Conservation (phyloP, 2,888 invertebrate species). For the Xanthia togata region DNA sequence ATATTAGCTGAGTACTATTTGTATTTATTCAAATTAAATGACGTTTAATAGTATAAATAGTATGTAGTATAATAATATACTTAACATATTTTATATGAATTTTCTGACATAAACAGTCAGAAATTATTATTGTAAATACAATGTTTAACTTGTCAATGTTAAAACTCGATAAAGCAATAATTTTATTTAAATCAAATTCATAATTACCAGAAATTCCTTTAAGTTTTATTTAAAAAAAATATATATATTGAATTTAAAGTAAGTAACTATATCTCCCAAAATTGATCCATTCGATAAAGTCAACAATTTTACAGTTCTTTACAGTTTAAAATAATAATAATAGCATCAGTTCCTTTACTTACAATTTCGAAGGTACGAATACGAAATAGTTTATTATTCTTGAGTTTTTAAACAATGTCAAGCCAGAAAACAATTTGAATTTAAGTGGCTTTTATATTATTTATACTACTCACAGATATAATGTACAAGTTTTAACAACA, state of each 20-base stretch:
- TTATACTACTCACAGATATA: not conserved
- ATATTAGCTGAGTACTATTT: not conserved
- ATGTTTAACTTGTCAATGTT: too few species aligned
- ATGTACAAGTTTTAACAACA: not conserved
- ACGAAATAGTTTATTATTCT: not conserved
- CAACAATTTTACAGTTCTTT: not conserved
- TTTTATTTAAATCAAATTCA: too few species aligned
- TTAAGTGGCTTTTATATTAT: not conserved
- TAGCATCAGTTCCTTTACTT: conserved; percentile 7
- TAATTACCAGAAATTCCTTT: too few species aligned
- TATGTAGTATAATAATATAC: too few species aligned
- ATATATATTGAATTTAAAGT: not conserved
- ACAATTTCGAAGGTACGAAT: not conserved
- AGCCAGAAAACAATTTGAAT: not conserved
- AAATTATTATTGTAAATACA: too few species aligned
- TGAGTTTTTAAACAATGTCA: not conserved
- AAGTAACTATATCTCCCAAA: not conserved
- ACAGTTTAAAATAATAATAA: not conserved
- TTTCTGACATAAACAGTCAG: not conserved
- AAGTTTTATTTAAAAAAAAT: too few species aligned
- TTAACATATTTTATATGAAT: not conserved
- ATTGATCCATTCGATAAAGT: too few species aligned
- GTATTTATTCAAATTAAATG: not conserved
- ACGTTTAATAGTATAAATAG: not conserved
- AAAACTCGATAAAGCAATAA: too few species aligned